Base-by-base conservation (phyloP, 64 coral and sea anemone species). In the Actinia tenebrosa region DNA sequence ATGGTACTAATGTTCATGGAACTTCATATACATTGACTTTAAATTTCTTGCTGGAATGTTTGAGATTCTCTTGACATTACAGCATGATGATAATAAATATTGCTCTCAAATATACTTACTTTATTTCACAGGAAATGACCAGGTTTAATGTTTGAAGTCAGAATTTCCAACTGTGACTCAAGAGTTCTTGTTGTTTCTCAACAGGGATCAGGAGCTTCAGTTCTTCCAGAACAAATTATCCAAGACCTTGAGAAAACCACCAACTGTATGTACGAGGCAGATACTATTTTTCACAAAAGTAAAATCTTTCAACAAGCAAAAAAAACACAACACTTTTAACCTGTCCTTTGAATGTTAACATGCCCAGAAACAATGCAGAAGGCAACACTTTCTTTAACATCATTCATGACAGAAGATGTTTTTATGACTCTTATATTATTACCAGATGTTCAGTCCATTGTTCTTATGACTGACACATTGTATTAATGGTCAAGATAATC, bases 171-270 rank as follows among this genome's bases (percentile, higher is more conserved):
- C n/a, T 75, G 69, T 30, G 23, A 72, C 13, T 72, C 25, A 75
- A 75, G 69, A 75, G 11, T 75, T 75, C 10, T 30, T 75, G 26
- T 75, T 75, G 25, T 75, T 30, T 81, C 50, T 81, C 79, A 17
- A 8, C 60, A 85, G 83, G 83, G 83, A 14, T 37, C 83, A 6
- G 83, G 56, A 10, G 83, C 83, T 61, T 85, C 83, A 42, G 13
- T 85, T 22, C 60, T 85, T 16, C 25, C 83, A 22, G 83, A 85
- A 58, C 44, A 85, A 85, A 85, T 10, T 45, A 30, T 85, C 53
- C 15, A 60, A 62, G 55, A 55, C 42, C 56, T 85, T 45, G 83
- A 62, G 60, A 25, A 26, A 18, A 53, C 55, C 17, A 85, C 25
- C 30, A 64, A 53, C 44, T 85, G 83, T 85, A 85, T 43, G 69